A percentile compares a stretch with the other conserved stretches of the same genome.
These are phyloP conservation scores for Hipparchia sbordonii DNA, from an alignment of 2,888 invertebrate genomes.

Conservation along the genomic window DNA sequence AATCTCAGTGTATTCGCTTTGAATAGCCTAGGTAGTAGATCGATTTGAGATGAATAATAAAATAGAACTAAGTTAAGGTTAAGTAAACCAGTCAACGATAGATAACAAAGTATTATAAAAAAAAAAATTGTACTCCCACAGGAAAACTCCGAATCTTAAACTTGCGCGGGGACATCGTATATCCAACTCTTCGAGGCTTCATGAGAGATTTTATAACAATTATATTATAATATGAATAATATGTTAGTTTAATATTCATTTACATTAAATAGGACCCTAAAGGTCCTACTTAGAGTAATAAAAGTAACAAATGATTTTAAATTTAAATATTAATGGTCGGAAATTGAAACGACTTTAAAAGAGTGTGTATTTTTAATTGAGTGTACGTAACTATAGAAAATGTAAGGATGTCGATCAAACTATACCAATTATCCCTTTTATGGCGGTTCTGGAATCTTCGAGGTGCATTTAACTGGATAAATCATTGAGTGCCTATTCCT, in stretches of 20 bases:
- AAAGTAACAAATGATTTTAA: neutral
- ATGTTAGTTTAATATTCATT: neutral
- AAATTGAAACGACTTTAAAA: neutral
- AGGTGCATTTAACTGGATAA: conserved; percentile 60
- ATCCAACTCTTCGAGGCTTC: too few relatives aligned
- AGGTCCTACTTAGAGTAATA: neutral
- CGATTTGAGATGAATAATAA: neutral
- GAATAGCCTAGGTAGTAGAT: too few relatives aligned
- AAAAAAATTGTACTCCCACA: too few relatives aligned
- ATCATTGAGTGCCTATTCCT: conserved; percentile 65
- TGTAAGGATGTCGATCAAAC: conserved; percentile 62
- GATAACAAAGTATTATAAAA: too few relatives aligned
- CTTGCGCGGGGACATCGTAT: too few relatives aligned
- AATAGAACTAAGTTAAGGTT: neutral
- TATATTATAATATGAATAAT: too few relatives aligned
- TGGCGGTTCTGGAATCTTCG: conserved; percentile 60
- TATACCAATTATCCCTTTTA: conserved; percentile 61
- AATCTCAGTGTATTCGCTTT: too few relatives aligned
- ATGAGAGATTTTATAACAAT: neutral
- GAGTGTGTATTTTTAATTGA: conserved; percentile 21
- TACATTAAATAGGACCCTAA: neutral
- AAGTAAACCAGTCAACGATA: neutral
- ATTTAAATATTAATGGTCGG: neutral
- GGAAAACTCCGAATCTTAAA: too few relatives aligned
- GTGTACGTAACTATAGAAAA: conserved; percentile 45